These are phyloP conservation scores for Tholera decimalis DNA, from an alignment of 2,888 invertebrate genomes.

Conservation along the genomic window DNA sequence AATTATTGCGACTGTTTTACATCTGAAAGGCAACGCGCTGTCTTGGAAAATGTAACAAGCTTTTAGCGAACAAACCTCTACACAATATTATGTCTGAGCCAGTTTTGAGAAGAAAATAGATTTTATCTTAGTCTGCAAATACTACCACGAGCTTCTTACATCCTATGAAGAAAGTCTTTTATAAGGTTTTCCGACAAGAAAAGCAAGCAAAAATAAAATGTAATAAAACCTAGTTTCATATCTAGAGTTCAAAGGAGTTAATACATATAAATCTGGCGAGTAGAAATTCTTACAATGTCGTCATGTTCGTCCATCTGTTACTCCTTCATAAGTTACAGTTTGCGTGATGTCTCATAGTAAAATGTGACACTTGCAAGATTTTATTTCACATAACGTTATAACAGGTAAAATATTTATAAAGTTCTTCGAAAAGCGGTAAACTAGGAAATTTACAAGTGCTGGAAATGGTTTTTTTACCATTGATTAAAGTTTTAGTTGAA, in stretches of 20 bases:
- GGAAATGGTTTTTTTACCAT: not conserved
- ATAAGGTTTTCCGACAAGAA: constrained; percentile 15
- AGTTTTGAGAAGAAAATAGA: constrained; percentile 11
- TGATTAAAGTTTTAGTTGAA: not conserved
- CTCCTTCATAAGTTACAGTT: constrained; percentile 38
- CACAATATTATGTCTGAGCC: not conserved
- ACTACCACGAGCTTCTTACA: constrained; percentile 28
- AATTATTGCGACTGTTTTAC: constrained; percentile 42
- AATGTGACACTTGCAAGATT: constrained; percentile 21
- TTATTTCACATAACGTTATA: not conserved
- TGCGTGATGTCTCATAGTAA: constrained; percentile 34
- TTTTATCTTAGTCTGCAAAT: not conserved
- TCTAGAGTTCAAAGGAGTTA: constrained; percentile 57
- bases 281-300: constrained; percentile 51
- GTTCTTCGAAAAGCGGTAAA: not conserved
- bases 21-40: constrained; percentile 19
- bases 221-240: constrained; percentile 56
- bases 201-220: constrained; percentile 27
- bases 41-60: constrained; percentile 1
- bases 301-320: constrained; percentile 59
- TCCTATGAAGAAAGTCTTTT: constrained; percentile 5
- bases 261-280: constrained; percentile 56
- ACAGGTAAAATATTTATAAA: not conserved
- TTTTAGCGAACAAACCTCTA: not conserved
- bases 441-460: not conserved